Conservation (phyloP, 2,797 vertebrate genomes). For the Characodon lateralis region DNA sequence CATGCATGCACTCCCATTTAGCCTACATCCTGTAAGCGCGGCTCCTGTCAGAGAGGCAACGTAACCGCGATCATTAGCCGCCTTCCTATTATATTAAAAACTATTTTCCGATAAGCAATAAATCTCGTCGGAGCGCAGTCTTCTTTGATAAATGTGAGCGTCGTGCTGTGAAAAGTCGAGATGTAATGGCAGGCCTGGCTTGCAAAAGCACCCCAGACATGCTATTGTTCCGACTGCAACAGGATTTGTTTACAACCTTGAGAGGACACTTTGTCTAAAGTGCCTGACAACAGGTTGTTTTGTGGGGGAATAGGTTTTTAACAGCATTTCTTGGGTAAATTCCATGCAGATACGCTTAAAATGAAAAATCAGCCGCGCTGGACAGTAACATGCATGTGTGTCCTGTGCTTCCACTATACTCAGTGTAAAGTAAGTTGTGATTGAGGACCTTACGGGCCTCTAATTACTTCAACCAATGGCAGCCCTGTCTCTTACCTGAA, state of each 20-base stretch:
- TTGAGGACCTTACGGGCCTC: slow-evolving; percentile 45
- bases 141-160: slow-evolving; percentile 44
- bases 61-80: slow-evolving; percentile 10
- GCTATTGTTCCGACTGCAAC: slow-evolving; percentile 47
- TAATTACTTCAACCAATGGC: slow-evolving; percentile 49
- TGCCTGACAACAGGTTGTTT: slow-evolving; percentile 77
- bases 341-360: slow-evolving; percentile 17
- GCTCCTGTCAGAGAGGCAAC: slow-evolving; percentile 48
- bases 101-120: slow-evolving; percentile 4
- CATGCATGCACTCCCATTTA: slow-evolving; percentile 16
- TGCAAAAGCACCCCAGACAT: slow-evolving; percentile 59
- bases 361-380: slow-evolving; percentile 8
- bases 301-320: slow-evolving; percentile 10
- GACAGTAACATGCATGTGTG: slow-evolving; percentile 41
- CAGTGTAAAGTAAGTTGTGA: slow-evolving; percentile 62
- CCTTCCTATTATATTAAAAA: slow-evolving; percentile 29
- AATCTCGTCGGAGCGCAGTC: slow-evolving; percentile 18
- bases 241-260: slow-evolving; percentile 72
- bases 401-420: slow-evolving; percentile 32
- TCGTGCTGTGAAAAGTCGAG: slow-evolving; percentile 43
- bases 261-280: slow-evolving; percentile 53
- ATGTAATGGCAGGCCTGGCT: slow-evolving; percentile 67
- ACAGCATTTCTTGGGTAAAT: slow-evolving; percentile 24
- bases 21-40: slow-evolving; percentile 38
- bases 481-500: slow-evolving; percentile 87